Percentiles rank a stretch among this genome's conserved stretches.
Conservation (phyloP, 2,797 vertebrate genomes). For the Clarias laeviceps region DNA sequence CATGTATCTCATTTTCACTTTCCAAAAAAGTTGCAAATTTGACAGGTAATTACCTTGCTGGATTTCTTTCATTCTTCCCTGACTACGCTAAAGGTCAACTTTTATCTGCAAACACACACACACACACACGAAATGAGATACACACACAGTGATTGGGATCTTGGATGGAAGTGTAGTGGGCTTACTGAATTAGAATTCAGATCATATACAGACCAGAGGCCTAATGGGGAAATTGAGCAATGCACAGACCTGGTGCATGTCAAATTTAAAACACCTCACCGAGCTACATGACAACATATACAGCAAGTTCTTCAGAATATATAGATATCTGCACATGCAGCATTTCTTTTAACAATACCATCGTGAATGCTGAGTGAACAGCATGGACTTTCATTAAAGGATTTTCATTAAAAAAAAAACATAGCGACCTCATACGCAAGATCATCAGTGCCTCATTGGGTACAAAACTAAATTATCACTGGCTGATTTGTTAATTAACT, state of each 20-base stretch:
- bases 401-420: neutral
- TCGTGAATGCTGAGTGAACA: neutral
- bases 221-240: conserved; percentile 19
- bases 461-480: conserved; percentile 45
- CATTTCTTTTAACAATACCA: neutral
- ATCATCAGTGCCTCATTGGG: conserved; percentile 10
- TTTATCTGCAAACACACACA: conserved; percentile 63
- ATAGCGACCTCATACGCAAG: neutral
- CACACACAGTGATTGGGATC: conserved; percentile 47
- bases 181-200: conserved; percentile 39
- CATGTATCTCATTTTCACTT: conserved; percentile 68
- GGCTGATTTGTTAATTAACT: conserved; percentile 45
- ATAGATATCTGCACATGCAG: neutral
- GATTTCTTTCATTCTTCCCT: conserved; percentile 72
- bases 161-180: conserved; percentile 21
- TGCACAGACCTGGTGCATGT: neutral
- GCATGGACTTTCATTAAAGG: neutral
- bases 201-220: conserved; percentile 19
- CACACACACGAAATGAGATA: neutral
- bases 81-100: conserved; percentile 73
- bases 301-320: neutral
- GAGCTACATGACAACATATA: neutral
- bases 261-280: neutral
- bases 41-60: conserved; percentile 80
- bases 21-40: conserved; percentile 71